Evolutionary conservation across 2,888 invertebrate genomes (phyloP), one percentile per base, ranked within the genome.

Genomic region (Drosophila colorata): DNA sequence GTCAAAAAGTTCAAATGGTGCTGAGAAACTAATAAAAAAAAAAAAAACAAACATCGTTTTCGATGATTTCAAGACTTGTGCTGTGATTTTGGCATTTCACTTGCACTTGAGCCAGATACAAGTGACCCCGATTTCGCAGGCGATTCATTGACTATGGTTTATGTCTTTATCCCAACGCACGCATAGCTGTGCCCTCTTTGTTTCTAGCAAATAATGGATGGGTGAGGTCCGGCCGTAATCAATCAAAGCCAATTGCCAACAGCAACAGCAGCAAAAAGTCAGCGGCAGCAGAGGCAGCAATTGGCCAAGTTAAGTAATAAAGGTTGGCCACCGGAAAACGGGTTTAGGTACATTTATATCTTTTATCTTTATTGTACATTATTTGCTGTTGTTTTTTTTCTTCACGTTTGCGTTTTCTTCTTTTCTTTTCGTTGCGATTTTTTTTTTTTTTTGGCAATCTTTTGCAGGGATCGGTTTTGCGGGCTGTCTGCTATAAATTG

Each of bases 21-120:
- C 48, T 58, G 37, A 53, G 14, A 8, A 48, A 16, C 20, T 18
- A 11, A 18, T 52, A 18, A 37, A 13, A 11, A 43, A 41, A 20
- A n/a, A 18, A 51, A 43, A 46, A 2, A 28, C 2, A 8, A 7
- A 28, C 7, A 8, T 8, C 7, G 8, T 28, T 9, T 2, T 9
- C 9, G 28, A 28, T 28, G 28, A 8, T 25, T 51, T 5, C 2
- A 25, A 52, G 41, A 47, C 44, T 31, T 35, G n/a, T 2, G 37
- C 0, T n/a, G 18, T 20, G 18, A 13, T 23, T 16, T 38, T 11
- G 37, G 40, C 73, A 69, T 74, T 76, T 79, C 65, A 71, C 69
- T 74, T 86, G 87, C 74, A 86, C 84, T 82, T 82, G 88, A 79
- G 63, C 88, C 52, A 68, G 60, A 64, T 78, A 63, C 13, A 25